phyloP scores from a whole-genome alignment of 2,113 vertebrate genomes.

The Procavia capensis region DNA sequence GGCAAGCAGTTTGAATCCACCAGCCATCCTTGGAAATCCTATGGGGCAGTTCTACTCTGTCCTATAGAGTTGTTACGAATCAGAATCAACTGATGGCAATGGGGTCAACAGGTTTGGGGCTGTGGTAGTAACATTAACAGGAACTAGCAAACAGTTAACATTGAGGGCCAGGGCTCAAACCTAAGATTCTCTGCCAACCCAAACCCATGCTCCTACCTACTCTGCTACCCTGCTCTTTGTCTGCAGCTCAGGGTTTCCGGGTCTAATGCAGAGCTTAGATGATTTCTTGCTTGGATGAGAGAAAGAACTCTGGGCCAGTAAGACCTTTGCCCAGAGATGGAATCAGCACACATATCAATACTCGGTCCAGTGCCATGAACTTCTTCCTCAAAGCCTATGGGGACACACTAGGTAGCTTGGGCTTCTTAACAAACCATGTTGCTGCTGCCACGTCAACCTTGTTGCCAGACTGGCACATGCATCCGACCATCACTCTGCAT shows the following conservation, averaged over 20 bases:
- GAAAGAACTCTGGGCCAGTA: background rate
- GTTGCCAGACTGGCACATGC: background rate
- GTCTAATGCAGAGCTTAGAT: background rate
- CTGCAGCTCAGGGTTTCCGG: background rate
- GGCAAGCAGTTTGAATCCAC: no score
- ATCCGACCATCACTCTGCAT: accelerated
- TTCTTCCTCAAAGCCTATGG: background rate
- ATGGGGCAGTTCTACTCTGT: no score
- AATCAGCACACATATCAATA: background rate
- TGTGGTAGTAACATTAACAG: background rate
- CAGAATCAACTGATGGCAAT: no score
- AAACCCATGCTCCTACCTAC: accelerated
- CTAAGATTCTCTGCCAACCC: background rate
- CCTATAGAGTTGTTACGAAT: no score
- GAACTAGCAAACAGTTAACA: no score
- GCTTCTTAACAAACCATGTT: background rate
- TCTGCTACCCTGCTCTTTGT: no score
- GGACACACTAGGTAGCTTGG: background rate
- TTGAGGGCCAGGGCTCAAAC: background rate
- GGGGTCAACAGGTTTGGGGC: no score
- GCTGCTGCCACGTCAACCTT: background rate
- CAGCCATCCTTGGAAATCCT: no score
- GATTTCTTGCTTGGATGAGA: background rate
- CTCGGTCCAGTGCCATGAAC: background rate
- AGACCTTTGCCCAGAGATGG: background rate